A percentile compares a stretch with the other conserved stretches of the same genome.
Evolutionary conservation across 92 coral and sea anemone species (phyloP).

Genomic region (Epizoanthus rinbou): DNA sequence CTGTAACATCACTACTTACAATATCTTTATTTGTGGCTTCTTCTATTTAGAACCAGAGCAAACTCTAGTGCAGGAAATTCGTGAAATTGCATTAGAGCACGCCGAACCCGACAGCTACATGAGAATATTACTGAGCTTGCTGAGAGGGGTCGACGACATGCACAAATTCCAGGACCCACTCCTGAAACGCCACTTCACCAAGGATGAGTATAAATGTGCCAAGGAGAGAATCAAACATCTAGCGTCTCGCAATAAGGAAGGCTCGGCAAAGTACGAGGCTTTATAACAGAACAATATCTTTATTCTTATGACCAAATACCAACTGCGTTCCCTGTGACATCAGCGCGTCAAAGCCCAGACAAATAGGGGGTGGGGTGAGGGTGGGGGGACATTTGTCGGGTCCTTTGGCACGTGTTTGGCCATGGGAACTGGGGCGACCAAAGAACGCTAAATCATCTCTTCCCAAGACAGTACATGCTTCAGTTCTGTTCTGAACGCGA

Average conservation of each 20-base stretch:
- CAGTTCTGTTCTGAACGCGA: no score
- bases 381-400: no score
- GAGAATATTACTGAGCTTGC: conserved; percentile 22
- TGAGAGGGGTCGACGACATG: conserved; percentile 32
- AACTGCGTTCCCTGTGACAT: no score
- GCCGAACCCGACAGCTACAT: conserved; percentile 40
- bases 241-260: conserved; percentile 36
- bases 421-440: no score
- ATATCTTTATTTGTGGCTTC: neutral
- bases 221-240: conserved; percentile 34
- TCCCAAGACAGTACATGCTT: no score
- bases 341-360: no score
- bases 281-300: neutral
- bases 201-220: conserved; percentile 40
- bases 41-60: conserved; percentile 33
- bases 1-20: neutral
- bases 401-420: no score
- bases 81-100: conserved; percentile 27
- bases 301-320: no score
- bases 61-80: conserved; percentile 32
- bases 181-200: conserved; percentile 32
- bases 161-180: conserved; percentile 34
- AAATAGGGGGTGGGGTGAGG: no score
- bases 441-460: no score
- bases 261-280: conserved; percentile 36